Base-by-base conservation (phyloP, 2,888 invertebrate genomes). In the Macrosiphum euphorbiae region DNA sequence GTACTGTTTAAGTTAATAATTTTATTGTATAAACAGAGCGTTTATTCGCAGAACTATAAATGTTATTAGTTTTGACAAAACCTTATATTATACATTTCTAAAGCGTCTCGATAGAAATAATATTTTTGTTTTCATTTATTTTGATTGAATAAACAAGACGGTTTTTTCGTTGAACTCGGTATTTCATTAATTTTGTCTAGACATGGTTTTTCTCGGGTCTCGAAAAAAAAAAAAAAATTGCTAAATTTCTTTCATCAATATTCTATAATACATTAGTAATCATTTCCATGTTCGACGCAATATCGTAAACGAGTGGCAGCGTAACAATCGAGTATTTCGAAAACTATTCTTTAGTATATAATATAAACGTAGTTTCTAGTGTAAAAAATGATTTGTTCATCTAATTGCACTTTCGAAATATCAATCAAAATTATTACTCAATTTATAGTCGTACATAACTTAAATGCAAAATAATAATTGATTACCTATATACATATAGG, bases 121-220 rank as follows among this genome's bases (percentile, higher is more conserved):
- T 78, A 78, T 78, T 78, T 78, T 78, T 78, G 78, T 78, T 78
- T 35, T 78, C 35, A 78, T 35, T 78, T 41, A 78, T 78, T 78
- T 78, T 10, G 8, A 78, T 78, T 78, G 78, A 35, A 78, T 78
- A 78, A 78, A 78, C 35, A 41, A 35, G 78, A 35, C 20, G 35
- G 7, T 20, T 35, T 78, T 78, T 35, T 78, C 78, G 35, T 20
- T 7, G 35, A 78, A 78, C 35, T 20, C 20, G 8, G 78, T 35
- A 24, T 78, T 78, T 78, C 20, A 78, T 78, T 35, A 78, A 35
- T 78, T 78, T 78, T 20, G 78, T 78, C 78, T 78, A 78, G 78
- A 35, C 35, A 3, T 78, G 20, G 20, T 8, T 78, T 78, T 78
- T 67, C 16, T 35, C 20, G n/a, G 16, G 7, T 35, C 35, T 78